These are phyloP conservation scores for Protonemura montana DNA, from an alignment of 2,888 invertebrate species.

Conservation along the genomic window DNA sequence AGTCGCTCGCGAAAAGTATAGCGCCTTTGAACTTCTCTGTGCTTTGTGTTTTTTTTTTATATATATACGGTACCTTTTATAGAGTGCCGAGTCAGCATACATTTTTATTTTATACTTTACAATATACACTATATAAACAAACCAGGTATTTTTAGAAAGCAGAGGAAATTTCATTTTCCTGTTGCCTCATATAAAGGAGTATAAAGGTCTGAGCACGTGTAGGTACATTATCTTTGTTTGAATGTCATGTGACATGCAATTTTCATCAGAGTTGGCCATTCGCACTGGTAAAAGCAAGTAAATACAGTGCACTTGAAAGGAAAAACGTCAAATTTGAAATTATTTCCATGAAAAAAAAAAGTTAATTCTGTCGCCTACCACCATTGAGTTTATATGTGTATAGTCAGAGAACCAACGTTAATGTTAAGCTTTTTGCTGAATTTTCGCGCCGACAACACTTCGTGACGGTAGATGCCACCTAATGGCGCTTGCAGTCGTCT, in stretches of 20 bases:
- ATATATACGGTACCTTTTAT: neutral
- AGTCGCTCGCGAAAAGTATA: neutral
- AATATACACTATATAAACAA: neutral
- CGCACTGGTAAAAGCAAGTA: neutral
- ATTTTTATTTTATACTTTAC: neutral
- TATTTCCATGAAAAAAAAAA: neutral
- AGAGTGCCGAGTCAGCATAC: neutral
- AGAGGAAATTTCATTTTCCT: neutral
- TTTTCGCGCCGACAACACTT: no score
- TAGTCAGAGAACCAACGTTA: no score
- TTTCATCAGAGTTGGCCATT: neutral
- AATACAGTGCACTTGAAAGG: neutral
- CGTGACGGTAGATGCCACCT: no score
- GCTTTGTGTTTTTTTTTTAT: neutral
- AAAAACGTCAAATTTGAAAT: neutral
- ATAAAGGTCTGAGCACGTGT: no score
- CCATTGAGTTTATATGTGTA: no score
- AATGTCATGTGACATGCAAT: neutral
- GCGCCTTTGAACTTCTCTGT: neutral
- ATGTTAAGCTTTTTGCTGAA: no score
- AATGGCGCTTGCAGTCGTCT: no score
- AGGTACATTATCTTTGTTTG: neutral
- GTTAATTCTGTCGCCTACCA: neutral
- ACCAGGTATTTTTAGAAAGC: neutral
- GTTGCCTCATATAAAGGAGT: neutral